Evolutionary conservation across 2,113 vertebrate species (phyloP).

Genomic region (Perca fluviatilis): DNA sequence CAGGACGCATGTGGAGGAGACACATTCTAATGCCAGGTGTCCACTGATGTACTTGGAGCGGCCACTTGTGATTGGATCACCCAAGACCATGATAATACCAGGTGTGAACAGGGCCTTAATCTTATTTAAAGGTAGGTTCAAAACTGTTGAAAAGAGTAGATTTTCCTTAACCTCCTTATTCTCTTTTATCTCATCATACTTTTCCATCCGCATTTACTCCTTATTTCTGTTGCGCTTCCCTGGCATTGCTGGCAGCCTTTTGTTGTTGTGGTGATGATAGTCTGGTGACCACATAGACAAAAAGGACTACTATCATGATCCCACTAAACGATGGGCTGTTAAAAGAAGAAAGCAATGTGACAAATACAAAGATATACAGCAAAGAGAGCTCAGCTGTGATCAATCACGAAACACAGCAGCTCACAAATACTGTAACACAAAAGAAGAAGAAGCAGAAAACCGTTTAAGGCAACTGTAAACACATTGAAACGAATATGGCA

Average conservation of each 20-base stretch:
- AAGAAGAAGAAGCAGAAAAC: conserved; percentile 12
- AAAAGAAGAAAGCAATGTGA: conserved; percentile 40
- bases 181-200: conserved; percentile 21
- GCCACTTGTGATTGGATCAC: too few relatives aligned
- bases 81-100: too few relatives aligned
- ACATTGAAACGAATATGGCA: too few relatives aligned
- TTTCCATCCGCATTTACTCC: conserved; percentile 11
- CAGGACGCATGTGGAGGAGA: too few relatives aligned
- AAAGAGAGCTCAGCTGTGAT: conserved; percentile 24
- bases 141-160: background rate
- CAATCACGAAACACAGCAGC: conserved; percentile 19
- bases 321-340: conserved; percentile 23
- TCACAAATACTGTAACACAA: background rate
- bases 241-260: conserved; percentile 1
- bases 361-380: conserved; percentile 14
- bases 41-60: too few relatives aligned
- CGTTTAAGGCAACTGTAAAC: background rate
- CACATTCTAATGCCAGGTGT: too few relatives aligned
- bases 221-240: conserved; percentile 27
- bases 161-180: background rate
- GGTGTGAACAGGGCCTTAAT: background rate
- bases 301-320: conserved; percentile 29
- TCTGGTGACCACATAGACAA: conserved; percentile 51
- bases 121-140: background rate
- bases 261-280: conserved; percentile 20